Percentiles rank a stretch among this genome's conserved stretches.
Conservation (phyloP, 2,888 invertebrate species). For the Nemotelus nigrinus region DNA sequence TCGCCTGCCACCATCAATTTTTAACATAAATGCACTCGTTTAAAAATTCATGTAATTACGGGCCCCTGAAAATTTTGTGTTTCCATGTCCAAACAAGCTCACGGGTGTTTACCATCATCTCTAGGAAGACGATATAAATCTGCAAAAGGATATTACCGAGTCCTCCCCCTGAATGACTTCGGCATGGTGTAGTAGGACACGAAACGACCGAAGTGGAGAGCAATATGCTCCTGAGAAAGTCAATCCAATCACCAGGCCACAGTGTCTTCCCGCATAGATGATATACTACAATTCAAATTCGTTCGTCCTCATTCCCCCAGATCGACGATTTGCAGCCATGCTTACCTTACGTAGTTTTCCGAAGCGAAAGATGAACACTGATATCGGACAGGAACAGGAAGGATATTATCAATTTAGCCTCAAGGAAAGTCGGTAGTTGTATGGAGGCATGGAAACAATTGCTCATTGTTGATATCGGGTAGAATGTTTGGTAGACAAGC, state of each 20-base stretch:
- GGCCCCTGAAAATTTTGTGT: conserved; percentile 50
- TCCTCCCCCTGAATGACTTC: not conserved
- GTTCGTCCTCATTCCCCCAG: not conserved
- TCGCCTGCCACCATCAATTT: conserved; percentile 48
- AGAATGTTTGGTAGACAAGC: not conserved
- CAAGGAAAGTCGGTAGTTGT: not conserved
- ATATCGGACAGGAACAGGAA: conserved; percentile 15
- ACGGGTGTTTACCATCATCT: conserved; percentile 46
- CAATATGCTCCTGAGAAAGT: not conserved
- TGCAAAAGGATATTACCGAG: conserved; percentile 45
- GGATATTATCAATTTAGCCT: conserved; percentile 38
- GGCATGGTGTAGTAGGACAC: too few relatives aligned
- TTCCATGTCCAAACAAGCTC: conserved; percentile 51
- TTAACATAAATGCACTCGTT: conserved; percentile 53
- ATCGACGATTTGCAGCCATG: not conserved
- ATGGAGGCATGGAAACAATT: conserved; percentile 36
- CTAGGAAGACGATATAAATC: conserved; percentile 45
- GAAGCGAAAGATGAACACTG: conserved; percentile 17
- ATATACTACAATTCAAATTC: not conserved
- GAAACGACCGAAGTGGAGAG: too few relatives aligned
- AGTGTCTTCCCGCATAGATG: conserved; percentile 19
- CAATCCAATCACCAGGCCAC: conserved; percentile 20
- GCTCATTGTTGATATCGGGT: conserved; percentile 18
- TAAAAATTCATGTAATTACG: conserved; percentile 55
- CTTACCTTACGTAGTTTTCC: not conserved